Base-by-base conservation (phyloP, 1,140 invertebrate genomes). In the Drosophila kepulauana region DNA sequence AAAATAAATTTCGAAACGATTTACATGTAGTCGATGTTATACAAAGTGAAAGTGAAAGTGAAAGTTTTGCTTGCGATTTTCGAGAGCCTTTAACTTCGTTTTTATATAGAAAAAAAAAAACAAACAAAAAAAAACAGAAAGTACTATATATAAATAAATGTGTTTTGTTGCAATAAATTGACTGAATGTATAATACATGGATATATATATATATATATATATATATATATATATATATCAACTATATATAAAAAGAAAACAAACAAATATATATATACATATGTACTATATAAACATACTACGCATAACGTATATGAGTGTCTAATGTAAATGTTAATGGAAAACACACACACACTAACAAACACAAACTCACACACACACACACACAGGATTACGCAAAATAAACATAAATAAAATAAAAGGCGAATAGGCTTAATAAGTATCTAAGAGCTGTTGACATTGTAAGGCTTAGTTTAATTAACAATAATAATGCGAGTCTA, bases 131-230 rank as follows among this genome's bases (percentile, higher is more conserved):
- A 3, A 38, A 8, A 38, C 0, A 43, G 35, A 25, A 25, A 25
- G 20, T 25, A 25, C 20, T 25, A 25, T 25, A 25, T 25, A 25
- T 25, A 3, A 25, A 25, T 25, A 25, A 25, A 25, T 25, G 20
- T 58, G 35, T 76, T 79, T 70, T 82, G 76, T 87, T 87, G 84
- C 84, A 82, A 87, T 87, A 48, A 82, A 87, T 88, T 87, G 82
- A 87, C 82, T 87, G 82, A 87, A 82, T 87, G 73, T 81, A 82
- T 77, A 71, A 70, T 38, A 54, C 25, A 62, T 28, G 33, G 16
- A 73, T 69, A 62, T 57, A 52, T 52, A 38, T 35, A 38, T 10
- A 1, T 20, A 20, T 38, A 38, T 33, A 33, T 25, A 25, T 25
- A 25, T 25, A 52, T 52, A 38, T 10, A 1, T 20, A 20, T 38